Base-by-base conservation (phyloP, 2,113 vertebrate species). In the Numenius arquata region DNA sequence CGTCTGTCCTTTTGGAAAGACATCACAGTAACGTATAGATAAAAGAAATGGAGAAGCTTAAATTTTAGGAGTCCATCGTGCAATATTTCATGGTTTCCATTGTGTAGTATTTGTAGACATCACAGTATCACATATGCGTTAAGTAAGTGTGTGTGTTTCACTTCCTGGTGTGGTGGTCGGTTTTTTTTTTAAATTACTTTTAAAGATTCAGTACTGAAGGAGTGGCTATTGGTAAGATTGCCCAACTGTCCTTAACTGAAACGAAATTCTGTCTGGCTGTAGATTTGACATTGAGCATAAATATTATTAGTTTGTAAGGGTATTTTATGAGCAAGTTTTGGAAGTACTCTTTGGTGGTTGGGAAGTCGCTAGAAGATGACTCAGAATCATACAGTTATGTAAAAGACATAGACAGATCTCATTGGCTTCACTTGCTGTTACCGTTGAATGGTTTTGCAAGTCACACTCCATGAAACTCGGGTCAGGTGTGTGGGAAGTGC, bases 401-500 rank as follows among this genome's bases (percentile, higher is more conserved):
- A 22, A 32, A 26, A n/a, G 15, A 6, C 1, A 7, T 5, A 12
- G 18, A 8, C 9, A 8, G 45, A 20, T 52, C 34, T 50, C 12
- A 2, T 3, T 45, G 52, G 14, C 15, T 34, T 65, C 12, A 11
- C 9, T 34, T 5, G 27, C 41, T 22, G 19, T 38, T 53, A 9
- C 15, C 13, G 18, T 15, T 36, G 38, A 34, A 19, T 1, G 3
- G 6, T 58, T 34, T 50, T 38, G n/a, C 22, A 10, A 43, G 66
- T 58, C 38, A 8, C 2, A 0, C 21, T 50, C 9, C 2, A 0
- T 25, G 22, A 45, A 11, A 8, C 16, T 26, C 9, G 1, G 43
- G 27, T 20, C 34, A 13, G 32, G 53, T 26, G 9, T 9, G 29
- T 36, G 65, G 38, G 67, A 47, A 36, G 4, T 2, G 23, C 34